Base-by-base conservation (phyloP, 2,797 vertebrate species). In the Vipera latastei region DNA sequence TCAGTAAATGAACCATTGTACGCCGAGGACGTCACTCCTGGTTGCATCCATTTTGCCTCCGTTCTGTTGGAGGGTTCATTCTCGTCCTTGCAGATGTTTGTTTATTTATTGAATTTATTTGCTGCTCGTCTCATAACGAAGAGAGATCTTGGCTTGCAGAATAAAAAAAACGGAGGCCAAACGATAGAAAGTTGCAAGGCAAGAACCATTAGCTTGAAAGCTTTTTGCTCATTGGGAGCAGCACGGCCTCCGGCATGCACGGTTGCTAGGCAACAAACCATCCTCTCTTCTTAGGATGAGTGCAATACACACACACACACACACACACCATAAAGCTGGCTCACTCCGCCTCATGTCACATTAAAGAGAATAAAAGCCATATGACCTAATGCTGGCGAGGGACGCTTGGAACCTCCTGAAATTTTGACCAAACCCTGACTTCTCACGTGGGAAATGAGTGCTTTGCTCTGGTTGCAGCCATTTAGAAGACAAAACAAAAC, bases 231-330 rank as follows among this genome's bases (percentile, higher is more conserved):
- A 86, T 91, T 90, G 89, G 89, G 93, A 32, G n/a, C 1, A 86
- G 0, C 85, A 89, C 92, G 91, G 51, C 78, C 93, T 92, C 65
- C 0, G 85, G 0, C 65, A 93, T 91, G 93, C 87, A 22, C 6
- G 0, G 96, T 95, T 92, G 95, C 96, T n/a, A 93, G 61, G 96
- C 89, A 91, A 95, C 95, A 0, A 0, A 57, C 87, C 28, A 95
- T 93, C 92, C 91, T 55, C 92, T 95, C 95, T 96, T 94, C 89
- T 96, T 93, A 95, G 32, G 92, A 94, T 83, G 94, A 96, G 94
- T 96, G 95, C 95, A 95, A 93, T 44, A 65, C 94, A 91, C 18
- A 55, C 59, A 5, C 65, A 1, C 65, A 6, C 60, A 26, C 61
- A 26, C 61, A 11, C 89, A 48, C 25, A 87, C 91, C 94, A 93